Evolutionary conservation across 2,797 vertebrate species (phyloP).

Genomic region (Pachyuromys duprasi): DNA sequence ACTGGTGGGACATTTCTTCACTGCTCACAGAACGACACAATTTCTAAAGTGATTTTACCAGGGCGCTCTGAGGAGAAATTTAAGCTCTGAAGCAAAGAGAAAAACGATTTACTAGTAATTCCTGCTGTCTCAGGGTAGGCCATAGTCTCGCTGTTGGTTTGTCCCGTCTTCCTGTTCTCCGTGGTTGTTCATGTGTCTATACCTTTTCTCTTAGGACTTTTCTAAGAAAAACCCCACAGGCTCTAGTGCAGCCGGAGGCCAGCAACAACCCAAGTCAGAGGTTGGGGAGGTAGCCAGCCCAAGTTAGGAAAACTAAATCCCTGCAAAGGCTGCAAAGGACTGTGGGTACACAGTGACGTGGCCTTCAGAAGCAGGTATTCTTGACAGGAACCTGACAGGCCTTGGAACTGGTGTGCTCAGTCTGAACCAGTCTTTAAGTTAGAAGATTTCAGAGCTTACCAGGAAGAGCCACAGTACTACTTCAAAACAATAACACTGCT

Average conservation of each 20-base stretch:
- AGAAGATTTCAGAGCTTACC: not conserved
- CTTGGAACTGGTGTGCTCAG: not conserved
- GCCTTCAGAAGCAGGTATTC: conserved; percentile 56
- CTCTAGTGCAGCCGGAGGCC: not conserved
- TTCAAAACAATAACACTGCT: not conserved
- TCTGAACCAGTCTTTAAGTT: not conserved
- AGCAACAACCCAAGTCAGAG: not conserved
- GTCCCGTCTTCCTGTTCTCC: not conserved
- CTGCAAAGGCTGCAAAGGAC: not conserved
- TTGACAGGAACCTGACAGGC: not conserved
- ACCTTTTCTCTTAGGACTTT: not conserved
- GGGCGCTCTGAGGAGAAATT: not conserved
- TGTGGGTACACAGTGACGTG: not conserved
- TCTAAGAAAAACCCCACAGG: not conserved
- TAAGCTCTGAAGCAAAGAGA: conserved; percentile 13
- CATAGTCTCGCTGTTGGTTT: not conserved
- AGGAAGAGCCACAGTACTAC: not conserved
- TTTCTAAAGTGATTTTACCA: conserved; percentile 39
- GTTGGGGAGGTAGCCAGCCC: rapidly evolving
- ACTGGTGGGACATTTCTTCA: not conserved
- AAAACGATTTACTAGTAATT: conserved; percentile 51
- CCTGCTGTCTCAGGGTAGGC: not conserved
- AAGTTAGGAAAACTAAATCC: not conserved
- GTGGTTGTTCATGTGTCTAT: not conserved
- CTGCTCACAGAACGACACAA: not conserved